A percentile compares a stretch with the other conserved stretches of the same genome.
These are phyloP conservation scores for Carlito syrichta DNA, from an alignment of 2,113 vertebrate species.

Conservation along the genomic window DNA sequence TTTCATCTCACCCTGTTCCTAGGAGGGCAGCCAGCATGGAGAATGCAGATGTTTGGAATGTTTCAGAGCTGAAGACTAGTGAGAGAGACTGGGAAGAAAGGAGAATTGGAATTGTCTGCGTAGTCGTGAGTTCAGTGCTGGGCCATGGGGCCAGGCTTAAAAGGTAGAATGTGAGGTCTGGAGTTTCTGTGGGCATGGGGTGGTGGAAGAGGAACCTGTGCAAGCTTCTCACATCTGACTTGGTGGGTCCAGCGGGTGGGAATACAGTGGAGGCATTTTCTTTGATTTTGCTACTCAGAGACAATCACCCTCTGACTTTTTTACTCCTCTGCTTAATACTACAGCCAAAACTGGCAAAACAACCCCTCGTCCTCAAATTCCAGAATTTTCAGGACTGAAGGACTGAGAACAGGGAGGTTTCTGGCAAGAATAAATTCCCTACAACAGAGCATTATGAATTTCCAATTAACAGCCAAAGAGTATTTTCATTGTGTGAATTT, in stretches of 20 bases:
- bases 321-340: neutral
- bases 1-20: neutral
- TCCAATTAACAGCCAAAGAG: neutral
- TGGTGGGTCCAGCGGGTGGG: accelerated
- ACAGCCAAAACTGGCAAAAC: neutral
- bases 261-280: accelerated
- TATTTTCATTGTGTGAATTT: neutral
- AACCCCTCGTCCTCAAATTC: neutral
- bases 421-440: neutral
- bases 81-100: accelerated
- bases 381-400: neutral
- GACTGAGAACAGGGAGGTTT: neutral
- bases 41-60: neutral
- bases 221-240: accelerated
- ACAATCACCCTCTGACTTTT: neutral
- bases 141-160: neutral
- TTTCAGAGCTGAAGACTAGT: neutral
- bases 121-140: neutral
- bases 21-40: accelerated
- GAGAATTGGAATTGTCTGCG: neutral
- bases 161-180: neutral
- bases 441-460: neutral
- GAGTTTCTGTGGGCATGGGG: neutral
- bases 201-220: accelerated
- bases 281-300: neutral